Evolutionary conservation across 1,140 invertebrate genomes (phyloP).

Genomic region (Hylaeus volcanicus): DNA sequence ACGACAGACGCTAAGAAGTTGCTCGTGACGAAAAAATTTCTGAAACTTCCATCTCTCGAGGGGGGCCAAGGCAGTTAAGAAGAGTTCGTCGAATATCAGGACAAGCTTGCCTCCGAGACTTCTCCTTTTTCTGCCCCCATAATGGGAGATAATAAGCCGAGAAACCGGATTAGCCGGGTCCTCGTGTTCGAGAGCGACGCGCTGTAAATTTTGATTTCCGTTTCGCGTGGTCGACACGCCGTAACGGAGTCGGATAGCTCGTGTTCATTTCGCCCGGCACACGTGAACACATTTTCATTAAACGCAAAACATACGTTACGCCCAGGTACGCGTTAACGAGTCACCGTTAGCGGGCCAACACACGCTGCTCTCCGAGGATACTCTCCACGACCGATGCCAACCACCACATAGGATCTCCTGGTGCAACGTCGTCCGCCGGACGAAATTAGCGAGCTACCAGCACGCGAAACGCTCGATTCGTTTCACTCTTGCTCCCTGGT

Average conservation of each 20-base stretch:
- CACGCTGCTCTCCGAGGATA: constrained; percentile 4
- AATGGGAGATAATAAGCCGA: constrained; percentile 34
- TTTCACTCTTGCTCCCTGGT: no score
- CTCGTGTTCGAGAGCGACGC: constrained; percentile 17
- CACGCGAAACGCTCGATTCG: no score
- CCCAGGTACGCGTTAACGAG: constrained; percentile 21
- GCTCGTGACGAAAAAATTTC: constrained; percentile 3
- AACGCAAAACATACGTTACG: constrained; percentile 39
- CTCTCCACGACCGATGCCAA: no score
- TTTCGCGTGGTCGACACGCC: neutral
- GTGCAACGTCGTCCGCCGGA: neutral
- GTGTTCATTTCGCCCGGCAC: neutral
- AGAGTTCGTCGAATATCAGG: constrained; percentile 3
- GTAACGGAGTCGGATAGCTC: neutral
- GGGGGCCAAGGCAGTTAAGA: neutral
- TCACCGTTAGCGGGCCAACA: neutral
- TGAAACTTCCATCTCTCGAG: neutral
- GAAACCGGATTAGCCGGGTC: constrained; percentile 24
- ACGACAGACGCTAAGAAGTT: neutral
- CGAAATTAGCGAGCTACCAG: no score
- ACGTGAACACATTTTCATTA: constrained; percentile 46
- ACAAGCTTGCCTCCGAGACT: neutral
- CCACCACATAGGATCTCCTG: neutral
- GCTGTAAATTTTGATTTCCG: constrained; percentile 42
- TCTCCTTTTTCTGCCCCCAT: neutral